phyloP scores from a whole-genome alignment of 2,797 vertebrate genomes.

The Psittacula echo region DNA sequence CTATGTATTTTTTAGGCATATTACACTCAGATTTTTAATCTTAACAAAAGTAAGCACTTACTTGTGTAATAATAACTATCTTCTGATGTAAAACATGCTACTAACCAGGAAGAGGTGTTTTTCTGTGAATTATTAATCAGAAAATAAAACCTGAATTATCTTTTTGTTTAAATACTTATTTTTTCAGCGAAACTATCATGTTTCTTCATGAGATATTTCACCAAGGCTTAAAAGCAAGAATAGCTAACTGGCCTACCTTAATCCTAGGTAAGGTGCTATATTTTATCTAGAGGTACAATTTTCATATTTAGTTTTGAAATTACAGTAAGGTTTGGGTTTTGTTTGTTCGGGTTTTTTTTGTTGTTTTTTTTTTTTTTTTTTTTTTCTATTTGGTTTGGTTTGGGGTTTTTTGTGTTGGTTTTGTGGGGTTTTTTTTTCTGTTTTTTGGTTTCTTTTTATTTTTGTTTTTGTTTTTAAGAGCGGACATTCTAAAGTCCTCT shows the following conservation, averaged over 20 bases:
- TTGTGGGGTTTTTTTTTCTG: too few relatives aligned
- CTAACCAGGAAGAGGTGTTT: neutral
- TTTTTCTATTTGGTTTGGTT: neutral
- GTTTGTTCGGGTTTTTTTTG: neutral
- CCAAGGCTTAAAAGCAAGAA: conserved; percentile 96
- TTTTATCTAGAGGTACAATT: neutral
- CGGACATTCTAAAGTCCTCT: neutral
- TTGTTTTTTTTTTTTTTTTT: neutral
- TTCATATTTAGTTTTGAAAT: neutral
- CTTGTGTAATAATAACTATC: neutral
- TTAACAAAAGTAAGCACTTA: neutral
- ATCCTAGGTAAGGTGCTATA: conserved; percentile 89
- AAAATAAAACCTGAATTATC: conserved; percentile 4
- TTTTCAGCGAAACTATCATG: conserved; percentile 97
- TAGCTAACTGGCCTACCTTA: conserved; percentile 98
- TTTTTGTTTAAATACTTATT: conserved; percentile 57
- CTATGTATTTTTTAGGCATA: neutral
- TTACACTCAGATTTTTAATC: neutral
- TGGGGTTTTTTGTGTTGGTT: too few relatives aligned
- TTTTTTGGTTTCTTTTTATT: neutral
- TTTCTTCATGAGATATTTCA: conserved; percentile 99
- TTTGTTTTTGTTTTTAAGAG: neutral
- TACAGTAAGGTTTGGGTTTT: neutral
- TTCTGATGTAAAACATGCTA: neutral
- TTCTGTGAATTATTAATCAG: neutral